Conservation (phyloP, 23 tunicate species). For the Pegea sp. region DNA sequence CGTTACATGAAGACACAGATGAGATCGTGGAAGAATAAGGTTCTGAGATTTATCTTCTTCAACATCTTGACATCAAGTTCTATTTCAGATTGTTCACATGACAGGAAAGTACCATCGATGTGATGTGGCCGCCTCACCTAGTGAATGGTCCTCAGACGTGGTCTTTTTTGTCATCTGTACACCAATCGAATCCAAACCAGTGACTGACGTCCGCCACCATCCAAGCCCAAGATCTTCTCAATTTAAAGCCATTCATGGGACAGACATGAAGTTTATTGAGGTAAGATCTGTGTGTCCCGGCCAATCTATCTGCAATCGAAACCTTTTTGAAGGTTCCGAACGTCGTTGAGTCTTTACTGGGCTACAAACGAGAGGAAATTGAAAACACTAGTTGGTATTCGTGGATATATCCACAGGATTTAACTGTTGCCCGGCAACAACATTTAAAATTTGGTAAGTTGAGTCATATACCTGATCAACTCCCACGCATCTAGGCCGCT, state of each 20-base stretch:
- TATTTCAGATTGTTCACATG: constrained; percentile 63
- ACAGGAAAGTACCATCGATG: constrained; percentile 65
- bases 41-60: too few relatives aligned
- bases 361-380: constrained; percentile 74
- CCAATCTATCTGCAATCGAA: background rate
- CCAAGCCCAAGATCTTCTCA: constrained; percentile 78
- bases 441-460: constrained; percentile 90
- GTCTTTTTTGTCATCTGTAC: constrained; percentile 80
- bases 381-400: constrained; percentile 92
- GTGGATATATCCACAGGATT: constrained; percentile 71
- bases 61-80: too few relatives aligned
- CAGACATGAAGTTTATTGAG: constrained; percentile 88
- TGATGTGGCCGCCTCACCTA: constrained; percentile 11
- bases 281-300: constrained; percentile 5
- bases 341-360: constrained; percentile 51
- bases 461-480: too few relatives aligned
- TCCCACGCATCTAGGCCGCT: too few relatives aligned
- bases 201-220: constrained; percentile 87
- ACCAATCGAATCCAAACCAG: constrained; percentile 93
- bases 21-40: constrained; percentile 96
- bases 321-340: constrained; percentile 37
- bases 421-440: constrained; percentile 77
- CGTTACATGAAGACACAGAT: constrained; percentile 95
- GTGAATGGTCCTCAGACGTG: constrained; percentile 62
- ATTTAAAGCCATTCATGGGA: constrained; percentile 83